phyloP scores from a whole-genome alignment of 2,113 vertebrate species.

The Turdus rufiventris region DNA sequence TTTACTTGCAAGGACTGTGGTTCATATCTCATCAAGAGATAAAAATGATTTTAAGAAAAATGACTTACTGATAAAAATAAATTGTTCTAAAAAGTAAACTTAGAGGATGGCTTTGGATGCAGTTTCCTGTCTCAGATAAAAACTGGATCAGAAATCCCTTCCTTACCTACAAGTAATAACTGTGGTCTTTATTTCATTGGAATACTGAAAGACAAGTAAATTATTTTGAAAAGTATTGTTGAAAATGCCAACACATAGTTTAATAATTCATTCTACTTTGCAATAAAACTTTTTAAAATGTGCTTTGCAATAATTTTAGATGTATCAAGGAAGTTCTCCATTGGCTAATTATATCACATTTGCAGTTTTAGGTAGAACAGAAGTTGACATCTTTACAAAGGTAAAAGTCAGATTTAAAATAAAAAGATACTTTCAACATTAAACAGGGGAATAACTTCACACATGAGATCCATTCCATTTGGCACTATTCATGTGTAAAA shows the following conservation, averaged over 20 bases:
- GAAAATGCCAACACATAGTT: not conserved
- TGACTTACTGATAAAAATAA: not conserved
- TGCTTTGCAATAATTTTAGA: not conserved
- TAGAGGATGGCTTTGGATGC: not conserved
- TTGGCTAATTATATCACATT: not conserved
- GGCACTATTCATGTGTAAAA: not conserved
- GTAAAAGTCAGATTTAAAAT: constrained; percentile 3
- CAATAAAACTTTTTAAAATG: not conserved
- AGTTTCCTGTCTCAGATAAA: not conserved
- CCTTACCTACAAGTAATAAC: not conserved
- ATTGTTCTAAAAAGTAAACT: not conserved
- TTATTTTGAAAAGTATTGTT: not conserved
- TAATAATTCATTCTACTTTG: not conserved
- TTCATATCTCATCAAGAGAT: not conserved
- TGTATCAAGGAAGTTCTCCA: not conserved
- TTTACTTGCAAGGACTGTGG: not conserved
- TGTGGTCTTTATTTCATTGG: not conserved
- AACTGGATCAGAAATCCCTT: not conserved
- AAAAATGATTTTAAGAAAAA: not conserved
- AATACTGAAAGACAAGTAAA: not conserved
- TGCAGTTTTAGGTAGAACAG: not conserved
- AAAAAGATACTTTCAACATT: not conserved
- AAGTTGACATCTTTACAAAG: not conserved
- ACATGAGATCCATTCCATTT: not conserved
- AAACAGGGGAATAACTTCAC: not conserved